Percentiles rank a stretch among this genome's conserved stretches.
Conservation (phyloP, 2,888 invertebrate genomes). For the Coenonympha arcania region DNA sequence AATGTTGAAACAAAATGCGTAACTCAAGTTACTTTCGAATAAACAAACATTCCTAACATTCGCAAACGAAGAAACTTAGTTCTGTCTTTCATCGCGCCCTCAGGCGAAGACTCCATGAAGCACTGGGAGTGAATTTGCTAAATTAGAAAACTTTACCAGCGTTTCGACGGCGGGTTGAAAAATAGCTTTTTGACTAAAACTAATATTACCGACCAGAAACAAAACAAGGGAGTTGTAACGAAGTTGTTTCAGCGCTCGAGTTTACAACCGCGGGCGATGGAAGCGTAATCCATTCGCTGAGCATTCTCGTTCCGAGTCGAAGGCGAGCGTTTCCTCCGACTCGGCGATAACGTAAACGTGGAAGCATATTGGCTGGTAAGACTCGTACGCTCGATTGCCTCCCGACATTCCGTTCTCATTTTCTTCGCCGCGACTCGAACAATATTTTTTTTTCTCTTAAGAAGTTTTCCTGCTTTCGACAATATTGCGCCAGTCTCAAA, state of each 20-base stretch:
- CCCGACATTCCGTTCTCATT: conserved; percentile 63
- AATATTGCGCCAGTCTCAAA: conserved; percentile 71
- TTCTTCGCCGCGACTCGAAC: conserved; percentile 54
- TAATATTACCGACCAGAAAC: conserved; percentile 68
- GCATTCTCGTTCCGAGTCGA: conserved; percentile 46
- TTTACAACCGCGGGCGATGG: conserved; percentile 60
- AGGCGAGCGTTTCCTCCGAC: conserved; percentile 37
- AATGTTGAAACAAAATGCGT: neutral
- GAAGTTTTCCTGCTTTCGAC: conserved; percentile 71
- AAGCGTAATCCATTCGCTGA: conserved; percentile 37
- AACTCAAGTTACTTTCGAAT: conserved; percentile 2
- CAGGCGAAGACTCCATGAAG: conserved; percentile 44
- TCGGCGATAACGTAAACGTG: conserved; percentile 60
- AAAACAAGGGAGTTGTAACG: conserved; percentile 68
- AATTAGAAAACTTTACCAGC: conserved; percentile 71
- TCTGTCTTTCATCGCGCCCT: conserved; percentile 44
- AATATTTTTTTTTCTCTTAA: conserved; percentile 62
- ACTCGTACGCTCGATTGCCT: conserved; percentile 64
- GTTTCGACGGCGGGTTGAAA: conserved; percentile 65
- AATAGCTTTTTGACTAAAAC: conserved; percentile 72
- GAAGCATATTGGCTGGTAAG: conserved; percentile 57
- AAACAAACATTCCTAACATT: conserved; percentile 15
- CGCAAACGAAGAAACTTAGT: conserved; percentile 23
- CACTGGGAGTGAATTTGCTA: conserved; percentile 63
- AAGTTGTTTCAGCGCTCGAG: conserved; percentile 63